phyloP scores from a whole-genome alignment of 2,797 vertebrate species.

The Phataginus tetradactyla region DNA sequence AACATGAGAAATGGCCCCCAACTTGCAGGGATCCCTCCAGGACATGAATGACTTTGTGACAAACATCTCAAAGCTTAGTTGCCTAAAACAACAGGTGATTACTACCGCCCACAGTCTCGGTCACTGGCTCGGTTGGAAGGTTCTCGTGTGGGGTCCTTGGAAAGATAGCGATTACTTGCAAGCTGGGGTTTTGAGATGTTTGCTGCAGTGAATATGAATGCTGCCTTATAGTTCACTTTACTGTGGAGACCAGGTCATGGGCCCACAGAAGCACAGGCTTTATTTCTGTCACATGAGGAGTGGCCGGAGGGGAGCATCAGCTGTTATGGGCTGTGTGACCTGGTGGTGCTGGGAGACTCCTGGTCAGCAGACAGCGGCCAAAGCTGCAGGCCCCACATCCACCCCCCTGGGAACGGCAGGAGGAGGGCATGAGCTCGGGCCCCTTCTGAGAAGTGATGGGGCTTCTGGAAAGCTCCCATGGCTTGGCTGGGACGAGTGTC shows the following conservation, averaged over 20 bases:
- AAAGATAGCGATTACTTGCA: not conserved
- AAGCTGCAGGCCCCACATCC: not conserved
- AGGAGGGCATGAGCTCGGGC: not conserved
- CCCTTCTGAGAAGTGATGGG: not conserved
- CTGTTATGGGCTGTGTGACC: rapidly evolving
- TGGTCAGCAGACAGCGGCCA: rapidly evolving
- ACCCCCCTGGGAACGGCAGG: rapidly evolving
- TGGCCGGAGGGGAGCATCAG: not conserved
- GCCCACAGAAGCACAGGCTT: not conserved
- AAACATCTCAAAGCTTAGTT: not conserved
- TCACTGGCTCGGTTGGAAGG: too few species aligned
- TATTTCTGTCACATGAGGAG: not conserved
- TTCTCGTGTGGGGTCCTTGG: not conserved
- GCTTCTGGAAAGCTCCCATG: not conserved
- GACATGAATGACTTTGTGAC: not conserved
- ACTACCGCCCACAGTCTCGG: not conserved
- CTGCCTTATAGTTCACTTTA: not conserved
- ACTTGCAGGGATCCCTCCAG: too few species aligned
- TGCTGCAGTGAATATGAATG: too few species aligned
- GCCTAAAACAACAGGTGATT: not conserved
- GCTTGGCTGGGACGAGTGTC: not conserved
- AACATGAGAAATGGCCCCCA: not conserved
- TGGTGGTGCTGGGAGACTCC: not conserved
- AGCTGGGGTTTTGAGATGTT: not conserved
- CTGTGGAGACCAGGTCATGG: not conserved